phyloP scores from a whole-genome alignment of 2,888 invertebrate genomes.

The Parnassius apollo region DNA sequence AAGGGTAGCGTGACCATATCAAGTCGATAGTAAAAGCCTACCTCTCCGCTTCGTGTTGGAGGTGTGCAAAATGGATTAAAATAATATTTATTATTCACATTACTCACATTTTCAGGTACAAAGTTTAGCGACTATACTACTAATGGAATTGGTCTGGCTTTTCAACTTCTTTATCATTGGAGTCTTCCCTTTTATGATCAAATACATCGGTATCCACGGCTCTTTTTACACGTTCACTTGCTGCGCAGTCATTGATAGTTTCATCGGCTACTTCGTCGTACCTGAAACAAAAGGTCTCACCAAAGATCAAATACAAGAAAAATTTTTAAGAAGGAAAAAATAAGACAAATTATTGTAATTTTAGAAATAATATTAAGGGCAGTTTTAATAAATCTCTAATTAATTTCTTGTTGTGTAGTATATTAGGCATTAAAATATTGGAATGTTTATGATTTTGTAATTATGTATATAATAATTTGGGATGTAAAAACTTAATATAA shows the following conservation, averaged over 20 bases:
- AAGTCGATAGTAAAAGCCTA: too few relatives aligned
- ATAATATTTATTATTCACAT: too few relatives aligned
- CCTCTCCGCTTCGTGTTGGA: too few relatives aligned
- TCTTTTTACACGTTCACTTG: slow-evolving; percentile 63
- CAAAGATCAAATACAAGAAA: slow-evolving; percentile 59
- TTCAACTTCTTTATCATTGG: slow-evolving; percentile 66
- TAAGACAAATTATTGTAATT: slow-evolving; percentile 7
- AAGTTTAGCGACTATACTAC: slow-evolving; percentile 61
- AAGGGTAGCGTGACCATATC: too few relatives aligned
- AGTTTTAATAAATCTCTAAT: too few relatives aligned
- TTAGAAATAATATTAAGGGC: too few relatives aligned
- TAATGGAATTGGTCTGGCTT: slow-evolving; percentile 68
- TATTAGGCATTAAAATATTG: too few relatives aligned
- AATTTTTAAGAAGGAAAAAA: slow-evolving; percentile 32
- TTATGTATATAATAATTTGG: too few relatives aligned
- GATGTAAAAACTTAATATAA: too few relatives aligned
- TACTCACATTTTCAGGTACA: slow-evolving; percentile 48
- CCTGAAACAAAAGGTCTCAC: slow-evolving; percentile 77
- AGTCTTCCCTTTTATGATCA: slow-evolving; percentile 57
- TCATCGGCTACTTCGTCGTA: slow-evolving; percentile 52
- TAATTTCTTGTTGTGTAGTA: too few relatives aligned
- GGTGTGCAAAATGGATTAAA: too few relatives aligned
- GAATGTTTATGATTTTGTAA: too few relatives aligned
- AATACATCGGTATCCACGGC: slow-evolving; percentile 54
- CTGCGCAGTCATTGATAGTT: slow-evolving; percentile 45